Evolutionary conservation across 2,113 vertebrate genomes (phyloP).

Genomic region (Narcine bancroftii): DNA sequence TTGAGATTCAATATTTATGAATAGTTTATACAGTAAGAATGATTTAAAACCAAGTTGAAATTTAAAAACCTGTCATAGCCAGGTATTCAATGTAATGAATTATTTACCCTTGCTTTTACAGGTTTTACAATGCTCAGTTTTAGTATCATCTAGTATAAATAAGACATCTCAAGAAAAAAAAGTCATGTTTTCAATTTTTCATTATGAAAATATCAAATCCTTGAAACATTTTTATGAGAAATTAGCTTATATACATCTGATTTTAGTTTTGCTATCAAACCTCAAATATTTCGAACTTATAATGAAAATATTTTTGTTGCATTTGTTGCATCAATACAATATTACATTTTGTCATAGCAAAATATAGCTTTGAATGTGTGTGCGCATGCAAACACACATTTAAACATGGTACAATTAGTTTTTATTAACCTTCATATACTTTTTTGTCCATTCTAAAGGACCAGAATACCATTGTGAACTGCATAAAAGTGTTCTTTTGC

Average conservation of each 20-base stretch:
- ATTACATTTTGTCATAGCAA: not conserved
- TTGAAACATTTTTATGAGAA: not conserved
- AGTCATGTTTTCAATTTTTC: not conserved
- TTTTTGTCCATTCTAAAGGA: slow-evolving; percentile 50
- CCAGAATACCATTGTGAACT: slow-evolving; percentile 44
- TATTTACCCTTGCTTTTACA: no score
- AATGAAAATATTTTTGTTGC: not conserved
- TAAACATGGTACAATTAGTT: not conserved
- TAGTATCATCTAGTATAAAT: no score
- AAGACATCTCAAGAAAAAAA: not conserved
- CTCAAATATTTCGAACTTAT: not conserved
- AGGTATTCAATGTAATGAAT: no score
- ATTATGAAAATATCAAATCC: not conserved
- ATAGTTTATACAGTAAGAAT: not conserved
- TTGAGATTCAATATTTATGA: not conserved
- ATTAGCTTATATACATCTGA: not conserved
- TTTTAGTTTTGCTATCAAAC: not conserved
- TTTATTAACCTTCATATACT: not conserved
- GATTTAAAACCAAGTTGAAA: not conserved
- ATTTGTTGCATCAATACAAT: not conserved
- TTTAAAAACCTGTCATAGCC: not conserved
- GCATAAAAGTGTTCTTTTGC: slow-evolving; percentile 50
- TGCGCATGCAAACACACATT: not conserved
- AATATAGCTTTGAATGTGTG: not conserved
- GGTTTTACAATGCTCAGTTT: no score